phyloP scores from a whole-genome alignment of 2,797 vertebrate genomes.

The Sebastiscus albofasciatus region DNA sequence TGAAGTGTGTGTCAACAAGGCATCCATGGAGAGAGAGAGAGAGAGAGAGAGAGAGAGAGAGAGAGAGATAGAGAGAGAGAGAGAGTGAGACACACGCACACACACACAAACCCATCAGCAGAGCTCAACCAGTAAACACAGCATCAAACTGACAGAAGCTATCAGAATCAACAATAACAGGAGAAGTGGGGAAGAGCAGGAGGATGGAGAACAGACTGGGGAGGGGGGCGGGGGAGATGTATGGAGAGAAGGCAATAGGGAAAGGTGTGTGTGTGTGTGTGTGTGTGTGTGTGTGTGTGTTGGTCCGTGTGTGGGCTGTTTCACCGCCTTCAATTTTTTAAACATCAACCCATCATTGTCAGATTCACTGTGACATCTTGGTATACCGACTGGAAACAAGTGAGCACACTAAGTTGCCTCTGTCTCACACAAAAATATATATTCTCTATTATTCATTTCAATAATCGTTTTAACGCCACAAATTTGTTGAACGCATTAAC shows the following conservation, averaged over 20 bases:
- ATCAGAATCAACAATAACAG: slow-evolving; percentile 44
- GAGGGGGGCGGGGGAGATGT: not conserved
- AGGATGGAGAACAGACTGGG: slow-evolving; percentile 3
- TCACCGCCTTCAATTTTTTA: not conserved
- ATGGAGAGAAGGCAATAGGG: not conserved
- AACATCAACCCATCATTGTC: not conserved
- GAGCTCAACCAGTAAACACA: slow-evolving; percentile 26
- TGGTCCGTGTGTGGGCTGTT: not conserved
- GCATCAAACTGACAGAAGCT: slow-evolving; percentile 48
- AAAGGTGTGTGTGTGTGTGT: not conserved
- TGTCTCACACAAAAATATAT: not conserved
- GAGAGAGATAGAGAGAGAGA: too few species aligned
- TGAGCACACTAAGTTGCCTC: not conserved
- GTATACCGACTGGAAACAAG: not conserved
- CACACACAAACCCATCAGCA: not conserved
- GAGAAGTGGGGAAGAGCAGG: slow-evolving; percentile 8
- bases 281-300: not conserved
- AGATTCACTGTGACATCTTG: not conserved
- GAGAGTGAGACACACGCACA: too few species aligned
- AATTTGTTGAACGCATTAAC: too few species aligned
- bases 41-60: not conserved
- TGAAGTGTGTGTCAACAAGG: slow-evolving; percentile 41
- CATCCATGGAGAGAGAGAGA: not conserved
- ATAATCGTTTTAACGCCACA: not conserved
- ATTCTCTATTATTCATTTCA: not conserved